Percentiles rank a stretch among this genome's conserved stretches.
phyloP scores from a whole-genome alignment of 1,140 invertebrate species.

The Cecropterus lyciades region DNA sequence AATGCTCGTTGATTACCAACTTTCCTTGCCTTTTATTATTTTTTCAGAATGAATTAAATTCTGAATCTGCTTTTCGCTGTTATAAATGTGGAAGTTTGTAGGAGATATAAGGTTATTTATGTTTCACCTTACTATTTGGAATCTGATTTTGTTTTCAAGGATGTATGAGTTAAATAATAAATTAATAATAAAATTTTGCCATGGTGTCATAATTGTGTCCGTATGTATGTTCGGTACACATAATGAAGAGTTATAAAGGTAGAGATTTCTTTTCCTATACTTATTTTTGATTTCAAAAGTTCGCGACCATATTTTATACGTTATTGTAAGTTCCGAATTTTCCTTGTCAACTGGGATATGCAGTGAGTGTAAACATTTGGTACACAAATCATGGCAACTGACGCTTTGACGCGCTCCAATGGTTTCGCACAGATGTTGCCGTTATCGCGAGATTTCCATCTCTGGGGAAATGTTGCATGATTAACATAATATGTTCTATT shows the following conservation, averaged over 20 bases:
- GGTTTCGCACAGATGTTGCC: conserved; percentile 1
- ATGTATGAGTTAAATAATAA: no score
- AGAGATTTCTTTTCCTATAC: no score
- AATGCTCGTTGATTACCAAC: conserved; percentile 27
- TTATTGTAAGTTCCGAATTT: no score
- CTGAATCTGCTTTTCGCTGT: background rate
- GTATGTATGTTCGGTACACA: no score
- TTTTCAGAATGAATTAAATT: background rate
- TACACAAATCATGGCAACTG: conserved; percentile 3
- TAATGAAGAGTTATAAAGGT: no score
- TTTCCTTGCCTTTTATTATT: conserved; percentile 7
- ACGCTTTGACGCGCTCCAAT: conserved; percentile 7
- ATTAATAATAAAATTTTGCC: no score
- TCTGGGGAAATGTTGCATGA: background rate
- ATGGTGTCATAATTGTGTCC: no score
- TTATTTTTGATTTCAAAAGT: no score
- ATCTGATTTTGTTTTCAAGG: no score
- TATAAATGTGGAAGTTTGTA: background rate
- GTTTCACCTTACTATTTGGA: no score
- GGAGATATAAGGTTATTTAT: background rate
- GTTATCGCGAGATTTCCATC: conserved; percentile 2
- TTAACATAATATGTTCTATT: no score
- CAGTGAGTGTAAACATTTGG: background rate
- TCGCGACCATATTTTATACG: no score
- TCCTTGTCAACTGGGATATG: background rate